Base-by-base conservation (phyloP, 2,888 invertebrate species). In the Drosophila hawaiiensis region DNA sequence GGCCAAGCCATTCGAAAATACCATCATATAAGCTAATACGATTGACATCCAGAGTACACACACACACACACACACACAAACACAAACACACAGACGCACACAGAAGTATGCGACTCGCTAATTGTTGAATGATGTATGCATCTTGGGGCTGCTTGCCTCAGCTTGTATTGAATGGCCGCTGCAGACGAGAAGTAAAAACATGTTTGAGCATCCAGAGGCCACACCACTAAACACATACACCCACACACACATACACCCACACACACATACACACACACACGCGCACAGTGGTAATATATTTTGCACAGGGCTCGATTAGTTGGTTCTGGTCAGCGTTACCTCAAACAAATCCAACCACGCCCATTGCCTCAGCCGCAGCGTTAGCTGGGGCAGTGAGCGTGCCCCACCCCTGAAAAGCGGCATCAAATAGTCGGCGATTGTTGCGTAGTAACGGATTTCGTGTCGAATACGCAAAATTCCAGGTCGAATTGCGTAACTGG, bases 41-140 rank as follows among this genome's bases (percentile, higher is more conserved):
- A 89, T 89, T 84, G 84, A 86, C 83, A 89, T 89, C 84, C 89
- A 83, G 74, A 39, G 53, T 53, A 60, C 41, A 53, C 53, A 33
- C 35, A 41, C 28, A 50, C 28, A 37, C 14, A 50, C 22, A 50
- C 28, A 50, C 19, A 60, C 41, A 55, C 33, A 31, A 37, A 43
- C 33, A 55, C 67, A 56, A 41, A 25, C 29, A 68, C n/a, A 50
- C 25, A 56, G 31, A 60, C n/a, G 47, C 16, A 50, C 29, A 50
- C 31, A 52, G 6, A 12, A 43, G 1, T 16, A 25, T 39, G 43
- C 29, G 53, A 65, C 7, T 68, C 47, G 61, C 54, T 55, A 50
- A 68, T 83, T 89, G 87, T 82, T 89, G 84, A 84, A 84, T 85
- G 87, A 86, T 86, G 80, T 80, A 84, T 81, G 76, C 73, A 72